Base-by-base conservation (phyloP, 2,888 invertebrate genomes). In the Odiellus spinosus region DNA sequence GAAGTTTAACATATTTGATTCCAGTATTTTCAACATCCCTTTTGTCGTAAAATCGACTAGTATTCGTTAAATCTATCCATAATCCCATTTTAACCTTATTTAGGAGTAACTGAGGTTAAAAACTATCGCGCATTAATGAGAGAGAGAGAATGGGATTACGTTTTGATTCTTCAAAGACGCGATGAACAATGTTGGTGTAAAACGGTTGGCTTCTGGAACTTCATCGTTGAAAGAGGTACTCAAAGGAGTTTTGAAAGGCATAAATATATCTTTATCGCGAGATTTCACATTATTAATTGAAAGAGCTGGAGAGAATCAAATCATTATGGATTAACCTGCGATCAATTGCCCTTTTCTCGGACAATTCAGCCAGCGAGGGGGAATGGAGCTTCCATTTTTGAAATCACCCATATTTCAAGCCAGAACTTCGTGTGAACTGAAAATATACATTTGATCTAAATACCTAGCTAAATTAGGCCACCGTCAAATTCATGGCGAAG, bases 21-120 rank as follows among this genome's bases (percentile, higher is more conserved):
- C 75, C 81, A 47, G 75, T 69, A 1, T 73, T 69, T 61, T 85
- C 85, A 19, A 98, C 74, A 50, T 78, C 77, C n/a, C 71, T 65
- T 53, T 79, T 81, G 59, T 86, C 75, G 64, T 99, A 99, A 67
- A 93, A 98, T 48, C 96, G 74, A 52, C 73, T 76, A 1, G 98
- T 96, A 62, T 95, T 91, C 1, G 98, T 96, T 54, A 99, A 71
- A 67, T 98, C 96, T 52, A 99, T 80, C 87, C 96, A 90, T 19
- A 98, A 66, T 1, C 96, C 96, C 49, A 99, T 67, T 62, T 83
- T 86, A 15, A 80, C 68, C 85, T 87, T 63, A 36, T n/a, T n/a
- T n/a, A 36, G 17, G 5, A 36, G 26, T 14, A 15, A 36, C 8
- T 15, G 34, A 34, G n/a, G n/a, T 33, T 12, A 2, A 12, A 12